Base-by-base conservation (phyloP, 2,888 invertebrate genomes). In the Brenthis hecate region DNA sequence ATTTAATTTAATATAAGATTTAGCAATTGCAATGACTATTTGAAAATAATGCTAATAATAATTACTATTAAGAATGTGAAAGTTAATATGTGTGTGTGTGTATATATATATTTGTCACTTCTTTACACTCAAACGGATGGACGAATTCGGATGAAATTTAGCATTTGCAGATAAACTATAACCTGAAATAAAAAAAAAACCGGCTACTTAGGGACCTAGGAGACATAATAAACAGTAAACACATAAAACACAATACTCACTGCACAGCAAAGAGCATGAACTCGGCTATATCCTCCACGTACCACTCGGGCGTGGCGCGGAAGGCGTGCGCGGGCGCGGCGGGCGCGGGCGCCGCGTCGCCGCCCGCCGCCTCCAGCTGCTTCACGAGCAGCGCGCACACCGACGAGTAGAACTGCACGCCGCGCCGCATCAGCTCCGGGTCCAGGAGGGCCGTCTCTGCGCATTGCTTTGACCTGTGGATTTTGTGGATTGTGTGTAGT, bases 201-300 rank as follows among this genome's bases (percentile, higher is more conserved):
- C 6, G 28, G 2, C 19, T 55, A 28, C 13, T 28, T 11, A 14
- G 28, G 6, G 1, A 16, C n/a, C 11, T 2, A 1, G 32, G 8
- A 56, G 56, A 4, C 6, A 3, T 1, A n/a, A 13, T 8, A 32
- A 53, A 6, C 6, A 53, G 0, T 53, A 43, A 43, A 43, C 11
- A 53, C 43, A 19, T 51, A 53, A 43, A 47, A 50, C 14, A 6
- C 13, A 56, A 23, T 65, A 95, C 97, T 96, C 91, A 98, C 97
- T 98, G 98, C 81, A 99, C 94, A 4, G 97, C 95, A 84, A 99
- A 98, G 48, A 98, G 94, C 80, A 99, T 94, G 89, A 99, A 98
- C 89, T 99, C 99, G 13, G 99, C 98, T 78, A 99, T 96, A 85
- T 99, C 99, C 89, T 99, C 99, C 77, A 99, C 95, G 87, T 98